Evolutionary conservation across 2,797 vertebrate species (phyloP), one percentile per base, ranked within the genome.

Genomic region (Ispidina picta): DNA sequence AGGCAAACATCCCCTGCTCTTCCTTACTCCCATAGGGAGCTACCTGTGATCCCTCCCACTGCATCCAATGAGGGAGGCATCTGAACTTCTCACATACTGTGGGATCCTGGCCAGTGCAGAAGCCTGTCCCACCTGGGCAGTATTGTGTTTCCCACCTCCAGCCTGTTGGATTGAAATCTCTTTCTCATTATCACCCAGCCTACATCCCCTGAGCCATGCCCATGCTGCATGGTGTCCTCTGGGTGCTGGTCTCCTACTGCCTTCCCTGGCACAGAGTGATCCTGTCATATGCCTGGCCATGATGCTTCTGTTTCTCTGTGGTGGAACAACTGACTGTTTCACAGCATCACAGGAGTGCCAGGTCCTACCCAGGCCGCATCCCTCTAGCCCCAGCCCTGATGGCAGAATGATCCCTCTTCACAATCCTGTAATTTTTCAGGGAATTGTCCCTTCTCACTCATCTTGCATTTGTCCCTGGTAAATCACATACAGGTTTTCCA

Each of bases 251-350:
- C 23, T 77, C 29, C 33, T 5, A 12, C 8, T 48, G 22, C 22
- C 37, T 14, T 58, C 20, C 21, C 8, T 0, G 2, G 10, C 3
- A 0, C 29, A 59, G 37, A 44, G 25, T 9, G 16, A 33, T 83
- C n/a, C 3, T 19, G 63, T 37, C 55, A 21, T 0, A 0, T 51
- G 18, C 17, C 26, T 39, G 21, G 8, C 39, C 17, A 2, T 9
- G 29, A 9, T 51, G 29, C 12, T 88, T 39, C 37, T 4, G 2
- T 89, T 88, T 37, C n/a, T 60, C 49, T 69, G 41, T 1, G 0
- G 18, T 58, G 46, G 33, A 25, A 69, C 41, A 80, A 22, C 19
- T 31, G 23, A 28, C n/a, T 74, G 41, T 31, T 86, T 43, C 60
- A 20, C 31, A 87, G 39, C 31, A 79, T 31, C 39, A 20, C n/a